phyloP scores from a whole-genome alignment of 1,140 invertebrate species.

The Eurosta solidaginis region DNA sequence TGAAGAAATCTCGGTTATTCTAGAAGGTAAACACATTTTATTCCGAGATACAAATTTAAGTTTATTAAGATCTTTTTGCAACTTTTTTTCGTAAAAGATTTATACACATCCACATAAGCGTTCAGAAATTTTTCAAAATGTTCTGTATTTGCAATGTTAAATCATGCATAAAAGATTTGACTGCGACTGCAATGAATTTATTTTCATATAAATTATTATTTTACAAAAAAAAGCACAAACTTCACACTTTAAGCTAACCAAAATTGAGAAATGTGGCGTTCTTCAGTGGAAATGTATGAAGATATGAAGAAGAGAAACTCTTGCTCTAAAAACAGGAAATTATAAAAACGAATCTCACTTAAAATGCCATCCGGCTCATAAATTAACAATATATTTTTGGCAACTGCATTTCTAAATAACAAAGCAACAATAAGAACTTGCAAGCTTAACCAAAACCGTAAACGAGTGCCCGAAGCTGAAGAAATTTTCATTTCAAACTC shows the following conservation, averaged over 20 bases:
- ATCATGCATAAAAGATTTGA: conserved; percentile 1
- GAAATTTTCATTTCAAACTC: neutral
- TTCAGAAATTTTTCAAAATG: no score
- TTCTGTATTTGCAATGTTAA: neutral
- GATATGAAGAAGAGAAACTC: neutral
- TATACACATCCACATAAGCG: no score
- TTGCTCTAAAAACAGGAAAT: no score
- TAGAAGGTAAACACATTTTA: no score
- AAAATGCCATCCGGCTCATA: conserved; percentile 30
- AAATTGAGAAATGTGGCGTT: neutral
- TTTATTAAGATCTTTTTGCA: no score
- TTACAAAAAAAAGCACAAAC: neutral
- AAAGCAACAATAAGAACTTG: neutral
- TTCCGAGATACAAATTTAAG: no score
- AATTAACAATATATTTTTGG: conserved; percentile 30
- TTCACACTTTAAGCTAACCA: conserved; percentile 11
- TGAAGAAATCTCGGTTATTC: no score
- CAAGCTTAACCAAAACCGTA: neutral
- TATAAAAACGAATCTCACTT: conserved; percentile 1
- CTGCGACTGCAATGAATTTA: neutral
- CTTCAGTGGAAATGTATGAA: neutral
- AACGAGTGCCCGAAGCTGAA: neutral
- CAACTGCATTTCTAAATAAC: no score
- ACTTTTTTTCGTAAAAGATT: no score
- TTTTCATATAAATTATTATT: neutral